Conservation (phyloP, 1,140 invertebrate genomes). For the Lamellibrachia luymesi region DNA sequence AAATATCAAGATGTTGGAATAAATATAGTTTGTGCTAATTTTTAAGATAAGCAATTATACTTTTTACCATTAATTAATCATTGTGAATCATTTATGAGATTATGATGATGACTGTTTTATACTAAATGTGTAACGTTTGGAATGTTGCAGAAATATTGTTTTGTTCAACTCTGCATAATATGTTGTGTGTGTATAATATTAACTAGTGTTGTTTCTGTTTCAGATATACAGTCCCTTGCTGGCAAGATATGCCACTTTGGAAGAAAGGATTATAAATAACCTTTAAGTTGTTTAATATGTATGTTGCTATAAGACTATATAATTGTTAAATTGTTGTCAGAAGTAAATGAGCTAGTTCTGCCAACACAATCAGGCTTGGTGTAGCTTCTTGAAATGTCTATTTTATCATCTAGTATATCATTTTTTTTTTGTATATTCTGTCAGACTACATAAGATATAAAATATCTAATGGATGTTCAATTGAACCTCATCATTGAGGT, state of each 20-base stretch:
- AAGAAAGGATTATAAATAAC: not conserved
- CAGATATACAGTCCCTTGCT: constrained; percentile 28
- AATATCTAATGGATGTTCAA: no score
- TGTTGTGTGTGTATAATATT: not conserved
- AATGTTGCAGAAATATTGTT: no score
- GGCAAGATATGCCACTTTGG: constrained; percentile 43
- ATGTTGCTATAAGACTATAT: not conserved
- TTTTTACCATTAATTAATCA: no score
- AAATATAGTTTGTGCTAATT: no score
- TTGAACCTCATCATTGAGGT: no score
- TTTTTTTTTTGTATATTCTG: not conserved
- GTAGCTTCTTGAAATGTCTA: not conserved
- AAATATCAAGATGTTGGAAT: no score
- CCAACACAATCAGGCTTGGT: not conserved
- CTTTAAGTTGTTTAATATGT: not conserved
- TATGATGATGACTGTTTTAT: no score
- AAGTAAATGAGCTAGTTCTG: not conserved
- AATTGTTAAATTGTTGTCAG: not conserved
- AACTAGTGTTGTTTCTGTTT: constrained; percentile 1
- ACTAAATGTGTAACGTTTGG: no score
- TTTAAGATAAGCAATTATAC: no score
- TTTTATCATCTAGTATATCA: not conserved
- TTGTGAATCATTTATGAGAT: no score
- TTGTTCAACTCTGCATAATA: not conserved
- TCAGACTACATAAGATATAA: no score